A percentile compares a stretch with the other conserved stretches of the same genome.
Evolutionary conservation across 2,888 invertebrate species (phyloP).

Genomic region (Agrochola litura): DNA sequence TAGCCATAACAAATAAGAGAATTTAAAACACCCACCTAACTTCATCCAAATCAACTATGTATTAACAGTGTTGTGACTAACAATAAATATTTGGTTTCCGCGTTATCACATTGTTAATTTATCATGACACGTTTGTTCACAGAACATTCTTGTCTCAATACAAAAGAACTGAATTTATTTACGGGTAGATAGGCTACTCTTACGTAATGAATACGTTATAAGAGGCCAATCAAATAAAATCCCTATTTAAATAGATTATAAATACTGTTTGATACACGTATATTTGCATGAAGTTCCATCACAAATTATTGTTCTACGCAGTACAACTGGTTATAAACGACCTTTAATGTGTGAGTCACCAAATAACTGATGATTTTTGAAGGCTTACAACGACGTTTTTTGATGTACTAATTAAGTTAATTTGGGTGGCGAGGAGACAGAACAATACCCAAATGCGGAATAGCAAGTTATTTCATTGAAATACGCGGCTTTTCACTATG

Average conservation of each 20-base stretch:
- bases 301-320: conserved; percentile 26
- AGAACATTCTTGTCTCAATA: neutral
- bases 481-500: neutral
- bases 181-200: neutral
- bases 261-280: conserved; percentile 1
- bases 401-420: neutral
- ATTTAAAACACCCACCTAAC: neutral
- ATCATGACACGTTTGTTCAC: neutral
- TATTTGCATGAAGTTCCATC: conserved; percentile 1
- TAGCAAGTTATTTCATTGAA: neutral
- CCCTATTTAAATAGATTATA: conserved; percentile 16
- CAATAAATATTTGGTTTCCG: neutral
- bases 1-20: too few relatives aligned
- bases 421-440: neutral
- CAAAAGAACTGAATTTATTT: neutral
- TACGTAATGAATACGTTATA: neutral
- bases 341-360: conserved; percentile 44
- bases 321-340: conserved; percentile 26
- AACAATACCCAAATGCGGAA: neutral
- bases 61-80: neutral
- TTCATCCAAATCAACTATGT: neutral
- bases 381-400: neutral
- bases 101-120: neutral
- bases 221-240: conserved; percentile 11
- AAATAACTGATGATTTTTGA: conserved; percentile 15